Evolutionary conservation across 2,888 invertebrate genomes (phyloP), one percentile per base, ranked within the genome.

Genomic region (Tenthredo notha): DNA sequence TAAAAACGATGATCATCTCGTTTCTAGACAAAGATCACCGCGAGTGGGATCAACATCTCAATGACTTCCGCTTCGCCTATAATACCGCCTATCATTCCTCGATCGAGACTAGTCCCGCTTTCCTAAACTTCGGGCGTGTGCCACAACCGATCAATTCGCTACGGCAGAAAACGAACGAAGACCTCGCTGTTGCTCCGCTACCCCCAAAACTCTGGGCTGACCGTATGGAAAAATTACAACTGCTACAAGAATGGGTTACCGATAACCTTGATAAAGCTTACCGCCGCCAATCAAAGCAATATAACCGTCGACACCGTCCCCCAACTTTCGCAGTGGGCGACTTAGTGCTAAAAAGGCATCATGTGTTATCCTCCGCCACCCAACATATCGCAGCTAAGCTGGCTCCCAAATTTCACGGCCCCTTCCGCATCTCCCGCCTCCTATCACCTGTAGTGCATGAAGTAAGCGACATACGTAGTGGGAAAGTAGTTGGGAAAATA

Each of bases 331-430:
- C 50, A 25, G 65, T 85, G 1, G 86, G 86, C 0, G 86, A 87
- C 21, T 4, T 25, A 25, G 85, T 87, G 6, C 58, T 86, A 50
- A 78, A 84, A 18, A 58, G 85, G 7, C 80, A 87, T 18, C 86
- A 83, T 29, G 67, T 84, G n/a, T 65, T 87, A 7, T 87, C 88
- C 0, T 84, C 82, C n/a, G 86, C 87, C 0, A 74, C 84, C 0
- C 85, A 86, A 54, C 37, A 85, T 29, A 70, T 87, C 21, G 74
- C 87, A 0, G 87, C 88, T 12, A 89, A 89, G 40, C 83, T 88
- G 2, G 85, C 86, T 0, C 86, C 87, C 0, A 87, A 82, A 58
- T 88, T 74, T 65, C 74, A 86, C 5, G 87, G 87, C 0, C 87
- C 87, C 5, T 87, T 84, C 67, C 29, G 47, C 0, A 58, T 88